phyloP scores from a whole-genome alignment of 2,888 invertebrate genomes.

The Hemistola chrysoprasaria region DNA sequence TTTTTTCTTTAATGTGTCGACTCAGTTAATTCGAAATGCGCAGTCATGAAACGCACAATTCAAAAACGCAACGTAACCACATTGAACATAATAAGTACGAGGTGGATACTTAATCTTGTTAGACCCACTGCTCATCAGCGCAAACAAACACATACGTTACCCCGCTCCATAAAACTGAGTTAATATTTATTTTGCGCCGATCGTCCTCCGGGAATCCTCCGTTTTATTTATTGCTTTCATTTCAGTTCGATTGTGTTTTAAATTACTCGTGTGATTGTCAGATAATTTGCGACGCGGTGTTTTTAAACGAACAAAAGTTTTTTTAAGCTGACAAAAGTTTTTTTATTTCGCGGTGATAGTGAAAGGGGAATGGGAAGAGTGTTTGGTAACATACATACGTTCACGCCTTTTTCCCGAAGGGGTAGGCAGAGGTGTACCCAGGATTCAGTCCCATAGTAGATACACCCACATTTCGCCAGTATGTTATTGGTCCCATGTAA shows the following conservation, averaged over 20 bases:
- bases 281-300: slow-evolving; percentile 48
- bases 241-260: slow-evolving; percentile 57
- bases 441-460: too few relatives aligned
- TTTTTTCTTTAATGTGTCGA: too few relatives aligned
- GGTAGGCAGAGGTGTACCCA: too few relatives aligned
- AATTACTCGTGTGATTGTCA: slow-evolving; percentile 59
- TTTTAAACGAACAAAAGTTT: slow-evolving; percentile 31
- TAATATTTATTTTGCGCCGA: slow-evolving; percentile 51
- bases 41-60: slow-evolving; percentile 10
- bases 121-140: slow-evolving; percentile 30
- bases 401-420: too few relatives aligned
- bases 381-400: too few relatives aligned
- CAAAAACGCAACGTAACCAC: too few relatives aligned
- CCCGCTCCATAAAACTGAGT: slow-evolving; percentile 29
- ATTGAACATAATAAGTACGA: slow-evolving; percentile 14
- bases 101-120: slow-evolving; percentile 19
- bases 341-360: slow-evolving; percentile 10
- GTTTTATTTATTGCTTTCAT: slow-evolving; percentile 59
- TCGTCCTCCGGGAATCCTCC: slow-evolving; percentile 36
- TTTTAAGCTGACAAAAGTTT: slow-evolving; percentile 18
- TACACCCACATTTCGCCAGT: too few relatives aligned
- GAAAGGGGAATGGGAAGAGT: not conserved
- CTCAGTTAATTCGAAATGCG: too few relatives aligned
- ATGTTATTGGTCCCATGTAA: too few relatives aligned
- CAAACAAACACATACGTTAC: slow-evolving; percentile 30